Conservation (phyloP, 2,113 vertebrate genomes). For the Strigops habroptila region DNA sequence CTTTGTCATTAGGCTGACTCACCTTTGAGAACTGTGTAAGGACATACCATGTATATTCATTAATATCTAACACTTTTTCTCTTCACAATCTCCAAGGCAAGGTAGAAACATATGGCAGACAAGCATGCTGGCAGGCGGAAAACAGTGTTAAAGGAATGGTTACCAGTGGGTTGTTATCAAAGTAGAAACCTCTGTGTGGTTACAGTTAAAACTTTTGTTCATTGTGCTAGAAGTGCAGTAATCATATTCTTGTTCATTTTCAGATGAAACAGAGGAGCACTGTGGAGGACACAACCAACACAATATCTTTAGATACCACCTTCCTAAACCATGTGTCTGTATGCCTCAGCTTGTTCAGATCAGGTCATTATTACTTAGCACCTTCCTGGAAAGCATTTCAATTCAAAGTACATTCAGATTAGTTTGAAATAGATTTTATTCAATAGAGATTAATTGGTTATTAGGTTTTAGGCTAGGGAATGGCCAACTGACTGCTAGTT, state of each 20-base stretch:
- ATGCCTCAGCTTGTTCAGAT: background rate
- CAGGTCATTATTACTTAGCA: background rate
- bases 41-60: background rate
- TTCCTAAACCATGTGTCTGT: background rate
- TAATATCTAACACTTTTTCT: background rate
- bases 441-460: background rate
- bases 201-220: background rate
- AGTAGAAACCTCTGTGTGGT: background rate
- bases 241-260: background rate
- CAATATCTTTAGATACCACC: background rate
- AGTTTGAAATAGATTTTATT: background rate
- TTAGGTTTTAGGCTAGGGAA: background rate
- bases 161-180: background rate
- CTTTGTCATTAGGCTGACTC: background rate
- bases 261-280: background rate
- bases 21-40: background rate
- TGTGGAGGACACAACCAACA: fast-evolving
- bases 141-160: background rate
- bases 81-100: background rate
- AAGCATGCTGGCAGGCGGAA: background rate
- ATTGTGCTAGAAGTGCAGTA: background rate
- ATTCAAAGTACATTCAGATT: background rate
- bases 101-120: background rate
- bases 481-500: background rate
- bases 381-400: background rate